A percentile compares a stretch with the other conserved stretches of the same genome.
Conservation (phyloP, 2,797 vertebrate genomes). For the Calcarius lapponicus region DNA sequence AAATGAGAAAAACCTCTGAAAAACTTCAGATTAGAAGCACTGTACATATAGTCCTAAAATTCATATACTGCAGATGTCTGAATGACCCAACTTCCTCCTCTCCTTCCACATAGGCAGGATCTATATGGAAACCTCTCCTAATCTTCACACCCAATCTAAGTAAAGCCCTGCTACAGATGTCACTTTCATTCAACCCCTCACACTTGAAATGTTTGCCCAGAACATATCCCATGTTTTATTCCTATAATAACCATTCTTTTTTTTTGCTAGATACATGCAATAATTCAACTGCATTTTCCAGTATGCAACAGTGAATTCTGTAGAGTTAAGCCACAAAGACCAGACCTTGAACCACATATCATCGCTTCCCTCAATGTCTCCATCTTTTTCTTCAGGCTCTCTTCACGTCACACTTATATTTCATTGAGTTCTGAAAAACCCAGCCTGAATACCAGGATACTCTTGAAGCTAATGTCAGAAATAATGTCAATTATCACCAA, state of each 20-base stretch:
- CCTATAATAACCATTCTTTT: not conserved
- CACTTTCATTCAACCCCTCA: not conserved
- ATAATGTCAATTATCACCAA: not conserved
- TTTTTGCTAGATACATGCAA: not conserved
- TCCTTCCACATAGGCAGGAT: not conserved
- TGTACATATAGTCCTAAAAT: not conserved
- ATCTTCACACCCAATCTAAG: not conserved
- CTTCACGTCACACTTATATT: not conserved
- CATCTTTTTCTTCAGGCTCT: not conserved
- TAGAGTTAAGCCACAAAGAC: not conserved
- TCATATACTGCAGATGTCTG: not conserved
- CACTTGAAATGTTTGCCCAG: not conserved
- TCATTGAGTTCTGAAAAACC: not conserved
- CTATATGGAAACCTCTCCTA: not conserved
- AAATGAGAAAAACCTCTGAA: not conserved
- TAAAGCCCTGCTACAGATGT: not conserved
- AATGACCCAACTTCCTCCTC: not conserved
- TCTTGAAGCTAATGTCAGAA: not conserved
- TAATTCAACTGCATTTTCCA: not conserved
- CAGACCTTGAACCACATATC: not conserved
- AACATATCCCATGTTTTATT: not conserved
- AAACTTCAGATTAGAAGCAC: not conserved
- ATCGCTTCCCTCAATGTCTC: not conserved
- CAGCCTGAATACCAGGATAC: not conserved
- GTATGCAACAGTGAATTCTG: not conserved